Conservation (phyloP, 2,888 invertebrate species). For the Pristionchus maxplancki region DNA sequence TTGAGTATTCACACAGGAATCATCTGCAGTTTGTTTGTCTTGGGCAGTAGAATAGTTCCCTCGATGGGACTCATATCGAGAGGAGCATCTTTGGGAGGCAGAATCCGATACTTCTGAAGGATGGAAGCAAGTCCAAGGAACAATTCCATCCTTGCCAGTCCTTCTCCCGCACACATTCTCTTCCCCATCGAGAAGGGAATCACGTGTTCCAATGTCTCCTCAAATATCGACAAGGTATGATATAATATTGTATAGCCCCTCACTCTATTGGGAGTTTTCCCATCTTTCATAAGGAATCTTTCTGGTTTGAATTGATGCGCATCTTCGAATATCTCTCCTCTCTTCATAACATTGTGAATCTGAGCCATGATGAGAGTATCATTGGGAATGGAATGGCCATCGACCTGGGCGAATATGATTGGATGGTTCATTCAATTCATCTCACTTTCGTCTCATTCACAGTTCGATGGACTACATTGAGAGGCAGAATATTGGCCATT, state of each 20-base stretch:
- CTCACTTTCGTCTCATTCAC: constrained; percentile 29
- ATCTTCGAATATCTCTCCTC: constrained; percentile 53
- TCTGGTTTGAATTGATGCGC: constrained; percentile 62
- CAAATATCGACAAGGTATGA: too few relatives aligned
- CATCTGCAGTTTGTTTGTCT: constrained; percentile 43
- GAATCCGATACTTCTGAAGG: constrained; percentile 53
- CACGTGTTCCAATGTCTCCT: constrained; percentile 59
- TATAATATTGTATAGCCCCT: too few relatives aligned
- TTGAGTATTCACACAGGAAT: constrained; percentile 24
- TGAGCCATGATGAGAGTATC: constrained; percentile 37
- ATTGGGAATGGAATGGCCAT: constrained; percentile 38
- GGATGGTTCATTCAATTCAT: neutral
- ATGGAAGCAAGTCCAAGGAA: constrained; percentile 56
- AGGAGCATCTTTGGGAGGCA: constrained; percentile 45
- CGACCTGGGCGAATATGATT: neutral
- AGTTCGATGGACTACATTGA: constrained; percentile 43
- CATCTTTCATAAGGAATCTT: constrained; percentile 60
- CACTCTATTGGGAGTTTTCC: constrained; percentile 60
- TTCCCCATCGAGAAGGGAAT: constrained; percentile 65
- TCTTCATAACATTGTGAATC: neutral
- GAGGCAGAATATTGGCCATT: constrained; percentile 48
- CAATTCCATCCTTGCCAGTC: constrained; percentile 63
- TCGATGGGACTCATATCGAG: constrained; percentile 53
- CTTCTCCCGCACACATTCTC: constrained; percentile 64
- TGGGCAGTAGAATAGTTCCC: constrained; percentile 52